These are phyloP conservation scores for Trichonephila clavipes DNA, from an alignment of 1,140 invertebrate species.

Conservation along the genomic window DNA sequence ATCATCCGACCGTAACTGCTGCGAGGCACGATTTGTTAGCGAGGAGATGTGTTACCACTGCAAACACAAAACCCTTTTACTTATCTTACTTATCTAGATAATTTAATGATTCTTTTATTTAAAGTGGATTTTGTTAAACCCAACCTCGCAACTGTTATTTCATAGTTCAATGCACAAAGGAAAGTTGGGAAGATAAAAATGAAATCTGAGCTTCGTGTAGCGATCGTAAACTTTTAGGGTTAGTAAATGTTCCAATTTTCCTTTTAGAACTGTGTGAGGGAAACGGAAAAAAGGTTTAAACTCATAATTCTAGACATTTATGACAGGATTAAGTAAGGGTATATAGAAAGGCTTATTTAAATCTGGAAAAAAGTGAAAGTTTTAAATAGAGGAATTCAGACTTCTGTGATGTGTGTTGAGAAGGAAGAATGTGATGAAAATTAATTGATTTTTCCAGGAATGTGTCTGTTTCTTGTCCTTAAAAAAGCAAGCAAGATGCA, in stretches of 20 bases:
- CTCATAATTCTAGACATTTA: background rate
- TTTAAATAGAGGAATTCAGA: background rate
- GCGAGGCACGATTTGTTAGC: background rate
- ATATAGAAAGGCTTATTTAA: background rate
- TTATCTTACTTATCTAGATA: background rate
- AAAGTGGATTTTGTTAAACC: background rate
- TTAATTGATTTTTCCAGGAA: too few species aligned
- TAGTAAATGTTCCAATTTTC: background rate
- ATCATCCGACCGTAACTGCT: background rate
- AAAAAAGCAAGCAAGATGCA: too few species aligned
- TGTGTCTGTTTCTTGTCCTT: too few species aligned
- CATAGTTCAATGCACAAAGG: background rate
- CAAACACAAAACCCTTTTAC: background rate
- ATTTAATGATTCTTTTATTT: slow-evolving; percentile 22
- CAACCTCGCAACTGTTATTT: background rate
- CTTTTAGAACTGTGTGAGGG: background rate
- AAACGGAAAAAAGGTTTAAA: background rate
- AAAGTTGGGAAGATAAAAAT: background rate
- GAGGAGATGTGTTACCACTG: background rate
- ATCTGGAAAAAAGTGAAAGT: background rate
- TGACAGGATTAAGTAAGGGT: background rate
- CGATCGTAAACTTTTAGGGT: background rate
- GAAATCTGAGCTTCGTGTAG: background rate
- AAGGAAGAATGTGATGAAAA: too few species aligned
- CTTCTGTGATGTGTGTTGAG: too few species aligned